Evolutionary conservation across 2,888 invertebrate genomes (phyloP).

Genomic region (Sycophila texana): DNA sequence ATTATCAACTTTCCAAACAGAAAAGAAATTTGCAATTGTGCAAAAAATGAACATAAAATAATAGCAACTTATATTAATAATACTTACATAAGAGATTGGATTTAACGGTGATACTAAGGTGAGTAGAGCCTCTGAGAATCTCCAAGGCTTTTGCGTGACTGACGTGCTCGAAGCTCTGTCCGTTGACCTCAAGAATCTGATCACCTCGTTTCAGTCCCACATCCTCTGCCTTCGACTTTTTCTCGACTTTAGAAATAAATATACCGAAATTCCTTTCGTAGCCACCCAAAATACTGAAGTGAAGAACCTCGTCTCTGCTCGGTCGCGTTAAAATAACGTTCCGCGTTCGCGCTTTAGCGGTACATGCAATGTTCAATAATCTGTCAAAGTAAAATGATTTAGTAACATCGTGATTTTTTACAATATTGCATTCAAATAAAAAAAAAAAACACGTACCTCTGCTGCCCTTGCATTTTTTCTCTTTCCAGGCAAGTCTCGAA

Average conservation of each 20-base stretch:
- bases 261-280: slow-evolving; percentile 94
- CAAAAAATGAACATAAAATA: not conserved
- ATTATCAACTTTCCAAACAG: not conserved
- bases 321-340: slow-evolving; percentile 94
- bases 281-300: slow-evolving; percentile 96
- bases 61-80: not conserved
- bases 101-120: slow-evolving; percentile 96
- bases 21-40: not conserved
- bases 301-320: slow-evolving; percentile 93
- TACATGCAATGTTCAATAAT: slow-evolving; percentile 96
- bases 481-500: slow-evolving; percentile 91
- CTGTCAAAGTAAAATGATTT: slow-evolving; percentile 65
- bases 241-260: slow-evolving; percentile 96
- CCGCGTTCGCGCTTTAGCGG: slow-evolving; percentile 95
- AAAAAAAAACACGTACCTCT: slow-evolving; percentile 74
- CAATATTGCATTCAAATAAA: too few relatives aligned
- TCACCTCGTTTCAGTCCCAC: slow-evolving; percentile 97
- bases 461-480: slow-evolving; percentile 90
- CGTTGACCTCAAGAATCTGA: slow-evolving; percentile 98
- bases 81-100: slow-evolving; percentile 90
- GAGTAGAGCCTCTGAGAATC: slow-evolving; percentile 94
- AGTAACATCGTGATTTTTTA: not conserved
- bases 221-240: slow-evolving; percentile 94
- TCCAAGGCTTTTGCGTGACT: slow-evolving; percentile 94
- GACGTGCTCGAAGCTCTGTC: slow-evolving; percentile 96